Base-by-base conservation (phyloP, 2,888 invertebrate species). In the Tipula confusa region DNA sequence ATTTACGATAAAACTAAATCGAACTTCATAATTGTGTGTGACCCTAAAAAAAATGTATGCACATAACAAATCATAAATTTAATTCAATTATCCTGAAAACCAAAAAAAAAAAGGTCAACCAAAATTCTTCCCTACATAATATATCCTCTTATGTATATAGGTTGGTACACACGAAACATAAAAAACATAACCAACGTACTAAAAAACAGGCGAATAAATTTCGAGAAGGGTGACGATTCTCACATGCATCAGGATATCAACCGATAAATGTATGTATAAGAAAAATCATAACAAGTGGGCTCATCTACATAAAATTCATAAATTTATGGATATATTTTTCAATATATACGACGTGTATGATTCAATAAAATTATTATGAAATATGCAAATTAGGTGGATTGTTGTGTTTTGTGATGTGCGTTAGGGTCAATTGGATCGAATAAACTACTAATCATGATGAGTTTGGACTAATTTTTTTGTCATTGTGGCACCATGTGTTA, bases 301-400 rank as follows among this genome's bases (percentile, higher is more conserved):
- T 64, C 24, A 64, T 64, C 64, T 24, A 64, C 24, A 64, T 64
- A 64, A 64, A 11, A 64, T 24, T 64, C 64, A 64, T 64, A 64
- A 64, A 64, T 64, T 64, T 64, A 64, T 64, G 24, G 7, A 9
- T 24, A 24, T 24, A 64, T 18, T 64, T 64, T 24, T 64, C 64
- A 64, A 64, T 64, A n/a, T n/a, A n/a, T n/a, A n/a, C n/a, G n/a
- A n/a, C n/a, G n/a, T n/a, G n/a, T 13, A 64, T 64, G 64, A 64
- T 64, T 64, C 64, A 24, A 18, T 24, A 64, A 18, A 64, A 24
- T 64, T 64, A 24, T 64, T 64, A 24, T 64, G 64, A 64, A 64
- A 64, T 64, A 64, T 64, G 64, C 64, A 64, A 64, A 64, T 64
- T 64, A 64, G 64, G 24, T 64, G 64, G 64, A 64, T 64, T 64